phyloP scores from a whole-genome alignment of 2,113 vertebrate species.

The Varanus komodoensis region DNA sequence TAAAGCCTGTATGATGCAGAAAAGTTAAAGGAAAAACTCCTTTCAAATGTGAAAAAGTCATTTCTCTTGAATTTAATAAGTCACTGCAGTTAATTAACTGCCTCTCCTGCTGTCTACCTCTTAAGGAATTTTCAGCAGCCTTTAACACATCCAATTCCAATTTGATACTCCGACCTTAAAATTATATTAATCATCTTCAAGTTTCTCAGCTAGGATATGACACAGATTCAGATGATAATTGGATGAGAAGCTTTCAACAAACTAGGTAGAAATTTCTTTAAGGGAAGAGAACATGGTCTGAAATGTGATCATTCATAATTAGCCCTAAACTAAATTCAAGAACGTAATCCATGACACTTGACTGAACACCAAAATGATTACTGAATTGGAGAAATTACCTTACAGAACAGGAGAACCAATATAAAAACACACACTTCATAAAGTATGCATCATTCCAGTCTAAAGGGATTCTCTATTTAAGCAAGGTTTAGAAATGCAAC shows the following conservation, averaged over 20 bases:
- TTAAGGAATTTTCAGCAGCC: conserved; percentile 18
- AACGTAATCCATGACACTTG: not conserved
- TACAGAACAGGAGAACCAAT: not conserved
- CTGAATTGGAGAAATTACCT: not conserved
- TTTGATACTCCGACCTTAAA: conserved; percentile 4
- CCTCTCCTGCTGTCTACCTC: not conserved
- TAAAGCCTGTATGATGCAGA: not conserved
- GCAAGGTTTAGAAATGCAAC: too few species aligned
- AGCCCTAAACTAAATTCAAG: not conserved
- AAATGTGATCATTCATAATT: not conserved
- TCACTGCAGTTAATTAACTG: not conserved
- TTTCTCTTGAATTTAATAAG: conserved; percentile 10
- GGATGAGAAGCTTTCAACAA: not conserved
- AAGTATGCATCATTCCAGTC: not conserved
- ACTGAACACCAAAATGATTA: too few species aligned
- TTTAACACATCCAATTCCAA: not conserved
- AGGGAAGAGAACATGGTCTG: not conserved
- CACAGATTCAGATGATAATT: not conserved
- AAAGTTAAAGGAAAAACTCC: not conserved
- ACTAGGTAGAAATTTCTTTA: not conserved
- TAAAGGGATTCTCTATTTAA: not conserved
- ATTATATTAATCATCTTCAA: conserved; percentile 9
- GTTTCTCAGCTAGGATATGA: not conserved
- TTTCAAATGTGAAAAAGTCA: not conserved
- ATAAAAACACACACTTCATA: not conserved